These are phyloP conservation scores for Lagopus muta DNA, from an alignment of 2,113 vertebrate species.

Conservation along the genomic window DNA sequence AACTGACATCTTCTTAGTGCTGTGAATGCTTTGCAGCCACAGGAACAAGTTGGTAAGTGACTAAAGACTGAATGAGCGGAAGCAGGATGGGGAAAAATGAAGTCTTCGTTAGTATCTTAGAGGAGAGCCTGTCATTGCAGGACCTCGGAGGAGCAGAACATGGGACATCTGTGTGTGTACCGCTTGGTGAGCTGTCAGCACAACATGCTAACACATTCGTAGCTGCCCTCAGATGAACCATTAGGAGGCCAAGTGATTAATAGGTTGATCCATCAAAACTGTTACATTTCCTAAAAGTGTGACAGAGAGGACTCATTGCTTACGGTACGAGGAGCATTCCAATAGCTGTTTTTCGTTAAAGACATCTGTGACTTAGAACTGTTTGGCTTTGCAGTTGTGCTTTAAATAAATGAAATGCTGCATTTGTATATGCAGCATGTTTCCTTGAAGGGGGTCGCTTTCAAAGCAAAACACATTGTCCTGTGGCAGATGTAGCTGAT, in stretches of 20 bases:
- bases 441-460: conserved; percentile 49
- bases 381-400: conserved; percentile 59
- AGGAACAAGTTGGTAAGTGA: conserved; percentile 10
- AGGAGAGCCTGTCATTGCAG: neutral
- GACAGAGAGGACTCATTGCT: conserved; percentile 48
- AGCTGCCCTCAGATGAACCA: neutral
- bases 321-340: conserved; percentile 60
- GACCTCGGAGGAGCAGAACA: neutral
- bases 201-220: neutral
- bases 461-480: conserved; percentile 19
- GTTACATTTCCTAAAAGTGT: conserved; percentile 49
- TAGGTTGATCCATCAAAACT: conserved; percentile 48
- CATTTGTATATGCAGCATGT: conserved; percentile 57
- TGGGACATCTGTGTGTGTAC: neutral
- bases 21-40: neutral
- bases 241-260: conserved; percentile 55
- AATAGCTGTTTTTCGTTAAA: conserved; percentile 67
- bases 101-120: neutral
- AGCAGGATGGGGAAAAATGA: conserved; percentile 13
- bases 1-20: neutral
- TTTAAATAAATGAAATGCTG: conserved; percentile 51
- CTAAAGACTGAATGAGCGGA: conserved; percentile 6
- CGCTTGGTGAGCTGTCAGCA: rapidly evolving
- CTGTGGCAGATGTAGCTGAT: neutral
- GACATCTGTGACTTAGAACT: conserved; percentile 62